Evolutionary conservation across 2,113 vertebrate genomes (phyloP), one percentile per base, ranked within the genome.

Genomic region (Macroglossus sobrinus): DNA sequence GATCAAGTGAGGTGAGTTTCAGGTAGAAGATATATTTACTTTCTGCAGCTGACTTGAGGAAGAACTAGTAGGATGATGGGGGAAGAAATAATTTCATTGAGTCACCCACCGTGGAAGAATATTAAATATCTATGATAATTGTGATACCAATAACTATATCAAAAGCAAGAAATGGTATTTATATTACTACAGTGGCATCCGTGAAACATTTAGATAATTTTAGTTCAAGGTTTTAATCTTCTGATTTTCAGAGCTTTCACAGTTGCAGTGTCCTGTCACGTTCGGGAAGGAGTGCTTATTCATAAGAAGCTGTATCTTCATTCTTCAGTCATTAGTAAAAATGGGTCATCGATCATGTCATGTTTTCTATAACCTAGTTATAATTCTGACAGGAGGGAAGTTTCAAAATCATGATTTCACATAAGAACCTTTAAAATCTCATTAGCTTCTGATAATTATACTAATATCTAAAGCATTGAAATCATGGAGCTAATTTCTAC

Each of bases 371-470:
- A 98, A 98, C 97, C 97, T 97, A 98, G 97, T 98, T 98, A 98
- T 88, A 97, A 95, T 97, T 98, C 97, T 95, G 92, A 93, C 97
- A 98, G 93, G 63, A 97, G 93, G 84, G 64, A 94, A 93, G 68
- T 97, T 98, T 98, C 96, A 96, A 98, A 98, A 98, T 97, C 98
- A 96, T 93, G 97, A 93, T 93, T 98, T 98, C 97, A 94, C 96
- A 97, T 96, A 98, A 94, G 98, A 98, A 98, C 89, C 97, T 98
- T 98, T 98, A 98, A 98, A 98, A 98, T 97, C 98, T 98, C 98
- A 98, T 98, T 98, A 98, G 95, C 79, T 97, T 97, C 96, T 97
- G 86, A 97, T 98, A 99, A 98, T 99, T 98, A 98, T 97, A 93
- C 97, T 98, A 98, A 98, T 98, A 98, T 97, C 97, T 93, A 98